A percentile compares a stretch with the other conserved stretches of the same genome.
Conservation (phyloP, 37 sponge, comb jelly and placozoan species). For the Agelas oroides region DNA sequence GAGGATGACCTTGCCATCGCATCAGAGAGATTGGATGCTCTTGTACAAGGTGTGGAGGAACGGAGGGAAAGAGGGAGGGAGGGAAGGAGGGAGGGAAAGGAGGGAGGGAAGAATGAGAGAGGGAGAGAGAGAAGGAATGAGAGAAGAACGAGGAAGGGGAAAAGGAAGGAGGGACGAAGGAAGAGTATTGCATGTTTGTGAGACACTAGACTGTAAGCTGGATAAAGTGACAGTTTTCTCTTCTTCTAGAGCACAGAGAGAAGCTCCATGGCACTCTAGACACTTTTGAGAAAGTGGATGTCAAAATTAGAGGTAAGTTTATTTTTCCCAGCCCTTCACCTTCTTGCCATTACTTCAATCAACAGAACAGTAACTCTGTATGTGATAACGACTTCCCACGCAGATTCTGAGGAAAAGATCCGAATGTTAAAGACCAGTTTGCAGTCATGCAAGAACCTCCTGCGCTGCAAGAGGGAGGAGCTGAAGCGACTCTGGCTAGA, state of each 20-base stretch:
- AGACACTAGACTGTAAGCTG: too few species aligned
- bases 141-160: too few species aligned
- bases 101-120: too few species aligned
- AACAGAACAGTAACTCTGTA: too few species aligned
- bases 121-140: too few species aligned
- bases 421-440: slow-evolving; percentile 62
- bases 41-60: slow-evolving; percentile 51
- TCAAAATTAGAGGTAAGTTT: slow-evolving; percentile 69
- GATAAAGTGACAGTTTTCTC: neutral
- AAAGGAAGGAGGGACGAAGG: too few species aligned
- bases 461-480: slow-evolving; percentile 89
- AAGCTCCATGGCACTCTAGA: slow-evolving; percentile 71
- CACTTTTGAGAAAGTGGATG: slow-evolving; percentile 70
- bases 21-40: slow-evolving; percentile 51
- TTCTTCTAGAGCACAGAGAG: slow-evolving; percentile 64
- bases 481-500: slow-evolving; percentile 91
- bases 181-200: too few species aligned
- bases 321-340: too few species aligned
- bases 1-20: slow-evolving; percentile 58
- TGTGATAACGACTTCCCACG: too few species aligned
- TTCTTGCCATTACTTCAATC: too few species aligned
- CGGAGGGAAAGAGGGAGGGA: too few species aligned
- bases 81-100: too few species aligned
- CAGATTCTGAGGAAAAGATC: slow-evolving; percentile 67
- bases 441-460: slow-evolving; percentile 67